Evolutionary conservation across 2,113 vertebrate genomes (phyloP), one percentile per base, ranked within the genome.

Genomic region (Narcine bancroftii): DNA sequence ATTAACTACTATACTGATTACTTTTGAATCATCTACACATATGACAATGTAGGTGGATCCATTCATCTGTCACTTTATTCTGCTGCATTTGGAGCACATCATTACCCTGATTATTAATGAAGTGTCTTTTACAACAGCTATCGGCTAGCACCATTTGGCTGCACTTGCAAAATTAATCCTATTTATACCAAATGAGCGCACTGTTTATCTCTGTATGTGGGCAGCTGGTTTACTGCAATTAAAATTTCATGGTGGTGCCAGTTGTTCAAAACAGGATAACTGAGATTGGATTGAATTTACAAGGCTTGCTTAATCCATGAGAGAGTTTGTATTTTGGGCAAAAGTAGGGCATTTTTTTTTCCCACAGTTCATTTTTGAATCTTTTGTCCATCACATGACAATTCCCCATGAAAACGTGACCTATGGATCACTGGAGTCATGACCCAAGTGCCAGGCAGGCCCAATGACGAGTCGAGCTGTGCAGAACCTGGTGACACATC

Each of bases 51-150:
- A 60, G 81, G 53, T 85, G 15, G 81, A 85, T 60, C 81, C 56
- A 69, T 69, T 91, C 26, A 29, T 47, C 26, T 91, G 65, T 42
- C 89, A 47, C 39, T 26, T 71, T 91, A 91, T 47, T 0, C 63
- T 39, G 36, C 60, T 89, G 63, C 63, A 71, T 47, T 69, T 91
- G 65, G 89, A 71, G 42, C 89, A 91, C 39, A 47, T 69, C 29
- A 91, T 66, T 91, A 42, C 39, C 11, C 42, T 69, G 65, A 33
- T 69, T 71, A 91, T 69, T 91, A 91, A 66, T 47, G 89, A 71
- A 45, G 11, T 33, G 11, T 29, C 19, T 83, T 47, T 21, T 42
- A 17, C 10, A 10, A 21, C 83, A 63, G 33, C 19, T 87, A 17
- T 6, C 10, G 83, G 83, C 85, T 21, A 42, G 63, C 42, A 47